Base-by-base conservation (phyloP, 2,797 vertebrate species). In the Peromyscus nudipes region DNA sequence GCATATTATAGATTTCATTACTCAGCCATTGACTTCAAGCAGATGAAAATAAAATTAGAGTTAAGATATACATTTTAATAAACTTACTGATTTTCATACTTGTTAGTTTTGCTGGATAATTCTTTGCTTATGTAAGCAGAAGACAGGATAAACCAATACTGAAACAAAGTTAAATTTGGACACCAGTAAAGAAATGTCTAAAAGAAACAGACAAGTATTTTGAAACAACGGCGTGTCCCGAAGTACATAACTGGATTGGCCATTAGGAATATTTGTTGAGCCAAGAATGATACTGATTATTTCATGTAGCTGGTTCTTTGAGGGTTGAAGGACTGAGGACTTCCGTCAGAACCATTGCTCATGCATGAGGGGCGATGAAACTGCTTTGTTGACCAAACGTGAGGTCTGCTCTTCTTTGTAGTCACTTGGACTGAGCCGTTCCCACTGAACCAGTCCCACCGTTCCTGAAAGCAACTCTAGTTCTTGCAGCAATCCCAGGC, bases 221-320 rank as follows among this genome's bases (percentile, higher is more conserved):
- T 76, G 57, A 75, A 86, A 73, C 71, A 57, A 77, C 37, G 79
- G 40, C 16, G n/a, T 90, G 55, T 89, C 75, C 92, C 12, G 77
- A 92, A 89, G 82, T 67, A 52, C 31, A 85, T 57, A 89, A 76
- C 60, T 94, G 79, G n/a, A 67, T 37, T 93, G 64, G 94, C 60
- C 65, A 82, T 40, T 92, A 27, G 25, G 87, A 89, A 77, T 96
- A 89, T 91, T 97, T 92, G 69, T 71, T 87, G 83, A 97, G 65
- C 46, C 89, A 92, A 92, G 85, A 85, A 92, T 82, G 89, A 55
- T 80, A 65, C 49, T 73, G 31, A 89, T 89, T 94, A 81, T 96
- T 96, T 89, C 79, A 96, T 95, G 92, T n/a, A 75, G 0, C n/a
- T 89, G 85, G 82, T 89, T 96, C 75, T 69, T 2, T 91, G 80